Evolutionary conservation across 2,888 invertebrate genomes (phyloP).

Genomic region (Sipha maydis): DNA sequence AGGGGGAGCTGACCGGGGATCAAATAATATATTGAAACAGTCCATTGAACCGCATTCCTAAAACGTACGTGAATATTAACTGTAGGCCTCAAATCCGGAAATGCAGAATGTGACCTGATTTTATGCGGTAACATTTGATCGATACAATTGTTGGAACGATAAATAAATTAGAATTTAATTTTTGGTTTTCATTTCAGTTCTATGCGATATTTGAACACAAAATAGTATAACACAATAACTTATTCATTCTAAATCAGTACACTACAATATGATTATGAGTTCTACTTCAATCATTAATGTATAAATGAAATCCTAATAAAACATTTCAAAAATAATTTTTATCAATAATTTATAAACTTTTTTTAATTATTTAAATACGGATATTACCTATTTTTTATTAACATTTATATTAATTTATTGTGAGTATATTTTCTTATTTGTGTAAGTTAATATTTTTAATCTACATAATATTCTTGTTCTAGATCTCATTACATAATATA

Average conservation of each 20-base stretch:
- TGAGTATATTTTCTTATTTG: neutral
- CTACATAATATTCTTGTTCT: too few species aligned
- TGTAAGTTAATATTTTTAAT: neutral
- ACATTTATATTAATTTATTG: neutral
- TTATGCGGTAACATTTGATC: neutral
- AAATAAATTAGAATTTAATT: neutral
- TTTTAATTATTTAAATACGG: too few species aligned
- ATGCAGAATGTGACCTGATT: constrained; percentile 31
- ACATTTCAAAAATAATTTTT: too few species aligned
- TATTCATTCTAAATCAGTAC: too few species aligned
- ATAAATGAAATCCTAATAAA: too few species aligned
- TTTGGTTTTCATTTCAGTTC: neutral
- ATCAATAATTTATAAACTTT: too few species aligned
- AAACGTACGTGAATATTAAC: neutral
- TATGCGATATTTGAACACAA: neutral
- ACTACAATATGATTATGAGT: too few species aligned
- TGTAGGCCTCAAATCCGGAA: constrained; percentile 27
- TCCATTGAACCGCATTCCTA: constrained; percentile 42
- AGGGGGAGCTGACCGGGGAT: constrained; percentile 9
- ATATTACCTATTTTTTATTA: neutral
- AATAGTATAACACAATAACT: neutral
- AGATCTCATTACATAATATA: too few species aligned
- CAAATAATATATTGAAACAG: constrained; percentile 27
- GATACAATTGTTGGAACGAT: neutral
- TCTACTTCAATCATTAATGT: too few species aligned